Conservation (phyloP, 2,888 invertebrate species). For the Drosophila kanekoi region DNA sequence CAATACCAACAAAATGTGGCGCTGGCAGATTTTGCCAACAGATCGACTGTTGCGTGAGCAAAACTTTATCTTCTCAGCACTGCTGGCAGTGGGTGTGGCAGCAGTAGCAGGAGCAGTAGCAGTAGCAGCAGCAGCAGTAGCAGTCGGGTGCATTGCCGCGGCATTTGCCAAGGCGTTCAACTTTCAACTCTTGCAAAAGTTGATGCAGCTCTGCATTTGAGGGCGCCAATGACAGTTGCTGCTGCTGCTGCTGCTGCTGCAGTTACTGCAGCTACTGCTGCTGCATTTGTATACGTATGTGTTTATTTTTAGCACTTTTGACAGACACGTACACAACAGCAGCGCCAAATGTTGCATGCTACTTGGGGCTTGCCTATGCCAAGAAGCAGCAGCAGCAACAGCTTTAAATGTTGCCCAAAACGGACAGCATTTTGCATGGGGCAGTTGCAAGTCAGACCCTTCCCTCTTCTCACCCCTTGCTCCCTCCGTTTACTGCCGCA, state of each 20-base stretch:
- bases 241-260: constrained; percentile 23
- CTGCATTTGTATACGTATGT: constrained; percentile 20
- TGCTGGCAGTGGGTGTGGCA: background rate
- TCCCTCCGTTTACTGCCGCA: constrained; percentile 4
- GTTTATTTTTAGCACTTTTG: constrained; percentile 31
- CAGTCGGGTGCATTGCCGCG: constrained; percentile 74
- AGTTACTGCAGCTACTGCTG: constrained; percentile 34
- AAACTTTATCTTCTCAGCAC: constrained; percentile 45
- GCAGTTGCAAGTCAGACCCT: background rate
- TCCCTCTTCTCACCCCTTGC: background rate
- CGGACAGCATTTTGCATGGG: constrained; percentile 2
- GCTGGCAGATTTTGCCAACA: constrained; percentile 31
- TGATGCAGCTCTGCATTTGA: constrained; percentile 12
- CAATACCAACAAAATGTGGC: constrained; percentile 56
- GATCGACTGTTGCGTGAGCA: constrained; percentile 69
- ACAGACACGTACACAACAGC: constrained; percentile 44
- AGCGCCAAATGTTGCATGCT: constrained; percentile 62
- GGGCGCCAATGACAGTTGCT: constrained; percentile 59
- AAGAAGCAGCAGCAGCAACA: background rate
- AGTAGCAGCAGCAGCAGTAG: constrained; percentile 20
- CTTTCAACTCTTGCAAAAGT: constrained; percentile 80
- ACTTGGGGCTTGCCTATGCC: constrained; percentile 54
- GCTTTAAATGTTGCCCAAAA: constrained; percentile 26
- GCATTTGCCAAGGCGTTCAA: constrained; percentile 82
- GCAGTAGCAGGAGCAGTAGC: constrained; percentile 8